Evolutionary conservation across 2,888 invertebrate genomes (phyloP), one percentile per base, ranked within the genome.

Genomic region (Leptinotarsa tumamoca): DNA sequence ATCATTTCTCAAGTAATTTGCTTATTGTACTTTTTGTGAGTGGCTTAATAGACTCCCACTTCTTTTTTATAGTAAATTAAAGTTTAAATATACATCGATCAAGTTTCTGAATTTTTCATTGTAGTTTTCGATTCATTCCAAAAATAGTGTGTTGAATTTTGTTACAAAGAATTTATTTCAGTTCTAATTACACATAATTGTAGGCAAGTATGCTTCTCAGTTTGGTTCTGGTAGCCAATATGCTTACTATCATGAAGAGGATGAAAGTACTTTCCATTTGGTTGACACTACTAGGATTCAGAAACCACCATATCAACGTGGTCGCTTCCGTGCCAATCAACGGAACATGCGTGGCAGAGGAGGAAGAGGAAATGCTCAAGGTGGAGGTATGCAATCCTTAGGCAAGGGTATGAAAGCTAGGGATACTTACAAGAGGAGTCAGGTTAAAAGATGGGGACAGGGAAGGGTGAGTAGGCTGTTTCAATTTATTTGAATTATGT

Each of bases 211-310:
- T 87, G 94, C 95, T 66, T 97, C 97, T 4, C 95, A 96, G 83
- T 97, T 97, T 89, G 97, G 96, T 74, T 96, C 96, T 81, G 98
- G 97, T 66, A 97, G 95, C 85, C 98, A 98, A 84, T 99, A 99
- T 89, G 97, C 99, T 0, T 99, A 99, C 88, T 98, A 96, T 87
- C 99, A 99, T 85, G 99, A 99, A 84, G 99, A 99, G 87, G 99
- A 99, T 87, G 99, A 99, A 88, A 96, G 96, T 81, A 96, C 97
- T 70, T 99, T 99, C 92, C 99, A 99, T 88, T 90, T 99, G 90
- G 99, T 99, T 82, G 98, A 99, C 86, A 98, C 97, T 1, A 95
- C 97, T 0, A 92, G 96, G 51, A 93, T 95, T 2, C 95, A 95
- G 84, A 96, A 96, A 86, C 96, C 96, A 4, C 95, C 96, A 17